Conservation (phyloP, 2,888 invertebrate species). For the Cheilosia soror region DNA sequence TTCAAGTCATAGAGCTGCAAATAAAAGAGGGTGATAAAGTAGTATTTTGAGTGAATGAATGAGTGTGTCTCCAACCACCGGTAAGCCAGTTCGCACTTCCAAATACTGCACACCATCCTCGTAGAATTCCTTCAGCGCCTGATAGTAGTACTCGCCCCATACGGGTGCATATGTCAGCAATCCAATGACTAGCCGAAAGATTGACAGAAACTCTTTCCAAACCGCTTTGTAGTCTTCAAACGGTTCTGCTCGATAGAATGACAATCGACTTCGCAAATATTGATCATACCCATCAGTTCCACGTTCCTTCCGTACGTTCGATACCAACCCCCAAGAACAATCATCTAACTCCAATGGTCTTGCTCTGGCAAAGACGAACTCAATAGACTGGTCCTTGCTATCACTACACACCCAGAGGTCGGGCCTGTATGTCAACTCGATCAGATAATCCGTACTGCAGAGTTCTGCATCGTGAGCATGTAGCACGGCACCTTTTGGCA, state of each 20-base stretch:
- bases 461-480: conserved; percentile 89
- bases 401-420: conserved; percentile 84
- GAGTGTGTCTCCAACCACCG: conserved; percentile 81
- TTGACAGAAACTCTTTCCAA: conserved; percentile 86
- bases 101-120: conserved; percentile 89
- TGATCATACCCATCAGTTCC: conserved; percentile 84
- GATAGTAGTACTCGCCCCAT: conserved; percentile 88
- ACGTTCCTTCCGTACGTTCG: conserved; percentile 76
- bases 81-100: conserved; percentile 88
- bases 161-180: conserved; percentile 87
- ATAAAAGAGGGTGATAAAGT: background rate
- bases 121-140: conserved; percentile 86
- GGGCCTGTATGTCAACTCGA: conserved; percentile 87
- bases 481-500: conserved; percentile 91
- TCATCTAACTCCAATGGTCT: conserved; percentile 66
- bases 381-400: conserved; percentile 66
- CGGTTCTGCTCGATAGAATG: conserved; percentile 85
- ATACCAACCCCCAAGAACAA: conserved; percentile 79
- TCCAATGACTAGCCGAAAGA: conserved; percentile 85
- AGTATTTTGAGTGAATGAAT: background rate
- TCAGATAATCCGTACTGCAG: conserved; percentile 86
- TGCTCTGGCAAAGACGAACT: conserved; percentile 77
- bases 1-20: conserved; percentile 87
- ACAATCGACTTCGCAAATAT: conserved; percentile 85
- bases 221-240: conserved; percentile 85